Conservation (phyloP, 2,797 vertebrate species). For the Anguilla anguilla region DNA sequence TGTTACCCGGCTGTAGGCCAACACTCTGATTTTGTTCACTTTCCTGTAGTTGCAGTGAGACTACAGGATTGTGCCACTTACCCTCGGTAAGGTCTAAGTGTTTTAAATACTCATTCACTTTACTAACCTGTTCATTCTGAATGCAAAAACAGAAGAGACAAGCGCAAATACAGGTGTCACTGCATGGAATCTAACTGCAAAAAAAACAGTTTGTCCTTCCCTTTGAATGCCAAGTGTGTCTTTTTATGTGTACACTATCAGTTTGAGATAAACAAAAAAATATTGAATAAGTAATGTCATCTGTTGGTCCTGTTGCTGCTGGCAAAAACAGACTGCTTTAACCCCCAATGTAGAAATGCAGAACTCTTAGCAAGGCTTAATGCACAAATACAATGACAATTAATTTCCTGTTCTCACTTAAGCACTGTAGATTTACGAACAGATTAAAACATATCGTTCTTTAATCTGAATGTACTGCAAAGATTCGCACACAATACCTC, state of each 20-base stretch:
- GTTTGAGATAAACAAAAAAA: not conserved
- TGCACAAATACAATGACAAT: not conserved
- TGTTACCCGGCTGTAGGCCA: constrained; percentile 80
- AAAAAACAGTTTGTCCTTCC: not conserved
- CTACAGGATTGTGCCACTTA: constrained; percentile 77
- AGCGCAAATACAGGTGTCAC: constrained; percentile 76
- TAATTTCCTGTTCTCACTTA: not conserved
- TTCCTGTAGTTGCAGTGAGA: constrained; percentile 66
- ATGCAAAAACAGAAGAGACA: constrained; percentile 79
- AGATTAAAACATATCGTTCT: not conserved
- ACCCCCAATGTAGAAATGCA: not conserved
- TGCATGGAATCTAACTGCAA: constrained; percentile 41
- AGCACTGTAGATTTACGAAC: not conserved
- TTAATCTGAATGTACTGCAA: not conserved
- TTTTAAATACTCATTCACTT: constrained; percentile 72
- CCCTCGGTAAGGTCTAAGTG: constrained; percentile 76
- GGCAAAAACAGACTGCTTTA: not conserved
- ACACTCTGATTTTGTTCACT: constrained; percentile 75
- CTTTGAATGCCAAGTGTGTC: not conserved
- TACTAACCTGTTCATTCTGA: constrained; percentile 86
- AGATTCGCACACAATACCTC: not conserved
- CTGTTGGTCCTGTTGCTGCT: not conserved
- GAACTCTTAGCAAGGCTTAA: not conserved
- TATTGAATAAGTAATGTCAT: not conserved
- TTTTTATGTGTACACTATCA: not conserved